Evolutionary conservation across 2,797 vertebrate genomes (phyloP).

Genomic region (Allobates femoralis): DNA sequence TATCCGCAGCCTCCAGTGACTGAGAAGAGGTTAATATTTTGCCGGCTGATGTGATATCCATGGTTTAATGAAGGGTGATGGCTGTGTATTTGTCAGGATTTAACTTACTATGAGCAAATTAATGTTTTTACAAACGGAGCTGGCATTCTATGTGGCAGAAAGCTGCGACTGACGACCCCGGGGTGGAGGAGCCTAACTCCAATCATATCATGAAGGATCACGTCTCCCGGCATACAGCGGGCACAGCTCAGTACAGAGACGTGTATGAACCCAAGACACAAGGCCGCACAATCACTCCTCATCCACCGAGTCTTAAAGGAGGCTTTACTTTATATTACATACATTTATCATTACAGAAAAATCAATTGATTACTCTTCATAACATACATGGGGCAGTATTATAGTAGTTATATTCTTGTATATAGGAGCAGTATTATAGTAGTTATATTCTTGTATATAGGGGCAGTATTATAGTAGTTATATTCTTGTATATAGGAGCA

Average conservation of each 20-base stretch:
- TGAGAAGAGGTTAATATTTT: constrained; percentile 12
- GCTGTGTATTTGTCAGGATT: constrained; percentile 42
- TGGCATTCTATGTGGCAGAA: constrained; percentile 8
- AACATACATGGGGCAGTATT: neutral
- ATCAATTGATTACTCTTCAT: neutral
- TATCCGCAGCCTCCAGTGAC: neutral
- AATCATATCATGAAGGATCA: constrained; percentile 37
- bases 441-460: too few relatives aligned
- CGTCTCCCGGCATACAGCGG: constrained; percentile 12
- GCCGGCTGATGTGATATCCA: constrained; percentile 37
- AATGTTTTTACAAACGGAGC: constrained; percentile 47
- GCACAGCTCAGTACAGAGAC: neutral
- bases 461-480: too few relatives aligned
- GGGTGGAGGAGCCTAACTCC: constrained; percentile 16
- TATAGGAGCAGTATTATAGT: too few relatives aligned
- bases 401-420: too few relatives aligned
- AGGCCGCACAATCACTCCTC: neutral
- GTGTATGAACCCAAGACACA: neutral
- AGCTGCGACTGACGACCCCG: neutral
- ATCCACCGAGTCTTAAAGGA: neutral
- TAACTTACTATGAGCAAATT: constrained; percentile 52
- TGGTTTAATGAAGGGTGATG: constrained; percentile 47
- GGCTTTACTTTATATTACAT: neutral
- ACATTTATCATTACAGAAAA: neutral
- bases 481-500: too few relatives aligned